These are phyloP conservation scores for Ctenicera cuprea DNA, from an alignment of 2,888 invertebrate species.

Conservation along the genomic window DNA sequence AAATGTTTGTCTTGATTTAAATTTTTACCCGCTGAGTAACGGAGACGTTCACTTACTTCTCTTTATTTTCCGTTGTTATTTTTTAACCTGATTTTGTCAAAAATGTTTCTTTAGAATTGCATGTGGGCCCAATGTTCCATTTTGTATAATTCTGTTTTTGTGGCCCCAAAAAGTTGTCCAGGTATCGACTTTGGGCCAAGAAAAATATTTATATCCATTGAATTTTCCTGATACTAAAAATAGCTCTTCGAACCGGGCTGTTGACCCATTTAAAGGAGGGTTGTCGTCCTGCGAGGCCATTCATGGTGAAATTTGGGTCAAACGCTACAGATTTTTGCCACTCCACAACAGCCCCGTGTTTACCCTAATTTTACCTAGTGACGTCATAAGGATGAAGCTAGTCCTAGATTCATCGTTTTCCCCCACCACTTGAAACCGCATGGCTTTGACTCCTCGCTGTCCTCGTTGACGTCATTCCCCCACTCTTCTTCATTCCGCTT, in stretches of 20 bases:
- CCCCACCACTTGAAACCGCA: slow-evolving; percentile 38
- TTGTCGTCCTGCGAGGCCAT: slow-evolving; percentile 63
- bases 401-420: slow-evolving; percentile 36
- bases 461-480: slow-evolving; percentile 47
- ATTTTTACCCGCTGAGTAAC: too few species aligned
- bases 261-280: slow-evolving; percentile 64
- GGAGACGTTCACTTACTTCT: too few species aligned
- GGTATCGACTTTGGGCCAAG: too few species aligned
- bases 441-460: slow-evolving; percentile 1
- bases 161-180: too few species aligned
- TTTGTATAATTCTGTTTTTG: too few species aligned
- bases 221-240: slow-evolving; percentile 45
- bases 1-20: too few species aligned
- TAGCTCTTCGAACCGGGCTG: slow-evolving; percentile 62
- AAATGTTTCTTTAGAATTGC: too few species aligned
- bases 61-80: too few species aligned
- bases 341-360: slow-evolving; percentile 42
- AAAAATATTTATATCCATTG: background rate
- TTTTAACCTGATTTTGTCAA: too few species aligned
- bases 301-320: slow-evolving; percentile 63
- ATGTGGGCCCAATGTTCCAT: too few species aligned
- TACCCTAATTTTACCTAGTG: slow-evolving; percentile 46
- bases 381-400: slow-evolving; percentile 54
- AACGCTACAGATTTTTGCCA: slow-evolving; percentile 51
- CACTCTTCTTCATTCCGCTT: slow-evolving; percentile 39